Evolutionary conservation across 2,113 vertebrate genomes (phyloP).

Genomic region (Ancistrus triradiatus): DNA sequence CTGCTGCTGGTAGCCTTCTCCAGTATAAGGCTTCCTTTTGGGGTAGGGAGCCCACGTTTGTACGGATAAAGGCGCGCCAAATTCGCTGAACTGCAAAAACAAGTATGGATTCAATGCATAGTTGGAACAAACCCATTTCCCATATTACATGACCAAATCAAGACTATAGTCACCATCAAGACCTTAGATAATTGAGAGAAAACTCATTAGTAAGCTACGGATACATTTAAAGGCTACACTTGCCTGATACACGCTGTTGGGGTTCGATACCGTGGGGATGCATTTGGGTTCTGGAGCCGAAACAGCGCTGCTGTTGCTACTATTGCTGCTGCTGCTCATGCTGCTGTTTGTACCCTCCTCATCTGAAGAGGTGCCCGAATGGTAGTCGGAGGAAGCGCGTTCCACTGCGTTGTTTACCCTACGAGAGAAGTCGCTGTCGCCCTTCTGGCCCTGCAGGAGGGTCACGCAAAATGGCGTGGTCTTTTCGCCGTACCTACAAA

Average conservation of each 20-base stretch:
- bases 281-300: slow-evolving; percentile 57
- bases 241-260: slow-evolving; percentile 93
- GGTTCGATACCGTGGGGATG: slow-evolving; percentile 89
- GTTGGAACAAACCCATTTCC: too few species aligned
- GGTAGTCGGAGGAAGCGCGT: slow-evolving; percentile 70
- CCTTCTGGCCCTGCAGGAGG: slow-evolving; percentile 55
- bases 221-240: too few species aligned
- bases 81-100: slow-evolving; percentile 67
- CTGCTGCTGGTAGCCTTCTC: slow-evolving; percentile 56
- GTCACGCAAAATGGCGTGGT: slow-evolving; percentile 81
- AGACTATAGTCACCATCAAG: too few species aligned
- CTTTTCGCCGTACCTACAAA: slow-evolving; percentile 85
- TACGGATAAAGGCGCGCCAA: slow-evolving; percentile 57
- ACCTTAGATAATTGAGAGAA: too few species aligned
- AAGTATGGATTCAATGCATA: neutral
- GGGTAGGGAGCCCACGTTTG: slow-evolving; percentile 72
- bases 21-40: slow-evolving; percentile 61
- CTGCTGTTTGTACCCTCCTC: slow-evolving; percentile 69
- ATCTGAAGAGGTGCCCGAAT: slow-evolving; percentile 73
- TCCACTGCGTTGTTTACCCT: slow-evolving; percentile 78
- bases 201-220: too few species aligned
- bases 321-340: slow-evolving; percentile 48
- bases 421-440: slow-evolving; percentile 71
- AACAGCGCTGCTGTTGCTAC: slow-evolving; percentile 18
- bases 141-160: too few species aligned